Evolutionary conservation across 2,797 vertebrate species (phyloP).

Genomic region (Cynopterus sphinx): DNA sequence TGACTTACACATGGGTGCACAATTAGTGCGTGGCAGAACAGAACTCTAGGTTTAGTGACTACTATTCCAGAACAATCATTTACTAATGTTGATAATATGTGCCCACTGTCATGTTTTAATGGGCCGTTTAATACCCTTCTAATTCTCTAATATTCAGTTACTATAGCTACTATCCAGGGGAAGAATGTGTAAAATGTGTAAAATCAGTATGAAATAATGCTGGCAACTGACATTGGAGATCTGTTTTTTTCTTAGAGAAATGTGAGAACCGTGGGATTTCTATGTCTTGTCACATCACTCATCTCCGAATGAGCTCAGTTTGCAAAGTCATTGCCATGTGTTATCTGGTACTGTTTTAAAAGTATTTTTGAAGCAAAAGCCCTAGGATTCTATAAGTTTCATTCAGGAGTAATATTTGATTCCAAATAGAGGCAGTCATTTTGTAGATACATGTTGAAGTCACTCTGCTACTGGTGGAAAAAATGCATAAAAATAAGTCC

Average conservation of each 20-base stretch:
- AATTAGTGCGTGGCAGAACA: not conserved
- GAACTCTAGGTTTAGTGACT: not conserved
- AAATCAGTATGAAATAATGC: not conserved
- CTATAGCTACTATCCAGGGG: not conserved
- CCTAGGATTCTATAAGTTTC: not conserved
- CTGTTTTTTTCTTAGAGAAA: not conserved
- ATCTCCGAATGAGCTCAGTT: not conserved
- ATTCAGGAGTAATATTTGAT: not conserved
- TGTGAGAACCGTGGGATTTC: not conserved
- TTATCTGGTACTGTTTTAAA: not conserved
- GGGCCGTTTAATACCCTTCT: not conserved
- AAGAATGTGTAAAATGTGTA: not conserved
- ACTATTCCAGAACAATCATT: not conserved
- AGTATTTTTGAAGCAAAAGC: not conserved
- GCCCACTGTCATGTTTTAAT: not conserved
- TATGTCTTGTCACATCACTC: not conserved
- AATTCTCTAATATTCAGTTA: not conserved
- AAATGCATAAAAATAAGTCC: not conserved
- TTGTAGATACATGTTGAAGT: not conserved
- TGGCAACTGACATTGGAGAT: not conserved
- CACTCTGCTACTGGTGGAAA: not conserved
- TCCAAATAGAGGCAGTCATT: not conserved
- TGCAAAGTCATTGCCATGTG: not conserved
- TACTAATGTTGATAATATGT: not conserved
- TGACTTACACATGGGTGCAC: not conserved